A percentile compares a stretch with the other conserved stretches of the same genome.
phyloP scores from a whole-genome alignment of 2,888 invertebrate species.

The Epirrhoe tristata region DNA sequence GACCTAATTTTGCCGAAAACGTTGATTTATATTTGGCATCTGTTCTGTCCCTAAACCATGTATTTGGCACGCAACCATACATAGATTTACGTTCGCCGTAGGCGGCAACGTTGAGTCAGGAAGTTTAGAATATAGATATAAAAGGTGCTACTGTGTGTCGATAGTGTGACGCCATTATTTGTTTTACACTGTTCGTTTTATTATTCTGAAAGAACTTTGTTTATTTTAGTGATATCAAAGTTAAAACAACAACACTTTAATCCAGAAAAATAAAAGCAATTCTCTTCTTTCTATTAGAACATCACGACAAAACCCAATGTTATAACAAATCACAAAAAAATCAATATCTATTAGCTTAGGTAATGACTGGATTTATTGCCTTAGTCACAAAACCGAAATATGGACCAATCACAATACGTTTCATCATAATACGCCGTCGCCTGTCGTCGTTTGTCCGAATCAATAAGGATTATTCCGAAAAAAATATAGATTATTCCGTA shows the following conservation, averaged over 20 bases:
- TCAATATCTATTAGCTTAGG: conserved; percentile 58
- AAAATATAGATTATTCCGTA: conserved; percentile 58
- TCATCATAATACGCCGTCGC: conserved; percentile 50
- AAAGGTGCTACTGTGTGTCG: conserved; percentile 8
- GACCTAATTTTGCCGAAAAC: conserved; percentile 41
- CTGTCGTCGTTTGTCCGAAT: conserved; percentile 52
- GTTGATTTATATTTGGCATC: conserved; percentile 58
- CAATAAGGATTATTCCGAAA: conserved; percentile 57
- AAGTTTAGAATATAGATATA: conserved; percentile 21
- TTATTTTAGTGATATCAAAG: background rate
- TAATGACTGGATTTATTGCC: conserved; percentile 56
- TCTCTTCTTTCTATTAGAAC: conserved; percentile 38
- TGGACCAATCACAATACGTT: conserved; percentile 54
- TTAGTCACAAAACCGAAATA: conserved; percentile 50
- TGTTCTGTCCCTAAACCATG: conserved; percentile 51
- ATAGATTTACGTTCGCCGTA: conserved; percentile 38
- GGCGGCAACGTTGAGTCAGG: conserved; percentile 30
- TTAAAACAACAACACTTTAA: conserved; percentile 2
- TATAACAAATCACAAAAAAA: conserved; percentile 52
- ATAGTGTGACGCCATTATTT: background rate
- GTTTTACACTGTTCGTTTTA: background rate
- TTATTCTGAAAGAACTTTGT: background rate
- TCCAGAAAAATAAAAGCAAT: conserved; percentile 21
- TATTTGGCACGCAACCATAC: conserved; percentile 41
- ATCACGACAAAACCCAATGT: conserved; percentile 45